Conservation (phyloP, 2,113 vertebrate genomes). For the Psophia crepitans region DNA sequence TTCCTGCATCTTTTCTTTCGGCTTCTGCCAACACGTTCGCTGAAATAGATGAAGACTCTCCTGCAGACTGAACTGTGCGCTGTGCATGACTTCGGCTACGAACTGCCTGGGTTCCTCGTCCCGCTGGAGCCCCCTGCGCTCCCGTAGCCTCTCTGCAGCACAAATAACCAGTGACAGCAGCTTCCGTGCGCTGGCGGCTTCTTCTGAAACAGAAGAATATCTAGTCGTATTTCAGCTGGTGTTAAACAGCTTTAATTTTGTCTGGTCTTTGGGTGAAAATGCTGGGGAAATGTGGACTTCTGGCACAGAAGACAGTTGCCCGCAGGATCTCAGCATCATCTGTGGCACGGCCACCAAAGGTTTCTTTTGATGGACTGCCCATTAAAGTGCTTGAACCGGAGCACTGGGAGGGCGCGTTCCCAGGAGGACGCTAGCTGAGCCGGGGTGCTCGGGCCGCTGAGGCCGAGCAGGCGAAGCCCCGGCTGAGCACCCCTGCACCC, state of each 20-base stretch:
- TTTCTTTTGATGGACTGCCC: rapidly evolving
- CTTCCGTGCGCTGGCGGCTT: background rate
- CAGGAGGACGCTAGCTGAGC: background rate
- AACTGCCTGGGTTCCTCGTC: background rate
- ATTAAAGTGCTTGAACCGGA: background rate
- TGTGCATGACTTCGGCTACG: rapidly evolving
- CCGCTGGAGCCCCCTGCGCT: rapidly evolving
- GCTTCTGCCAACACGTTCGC: rapidly evolving
- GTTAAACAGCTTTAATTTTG: background rate
- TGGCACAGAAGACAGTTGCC: background rate
- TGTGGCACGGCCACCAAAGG: too few relatives aligned
- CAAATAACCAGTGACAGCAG: rapidly evolving
- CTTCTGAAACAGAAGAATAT: background rate
- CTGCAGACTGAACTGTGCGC: background rate
- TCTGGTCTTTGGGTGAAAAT: background rate
- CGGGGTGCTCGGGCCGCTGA: too few relatives aligned
- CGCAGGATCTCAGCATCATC: background rate
- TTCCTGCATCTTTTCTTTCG: background rate
- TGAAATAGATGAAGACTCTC: rapidly evolving
- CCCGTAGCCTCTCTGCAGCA: background rate
- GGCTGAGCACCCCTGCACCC: background rate
- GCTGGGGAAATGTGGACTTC: background rate
- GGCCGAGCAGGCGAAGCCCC: background rate
- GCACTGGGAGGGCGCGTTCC: background rate
- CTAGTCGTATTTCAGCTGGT: rapidly evolving